Percentiles rank a stretch among this genome's conserved stretches.
These are phyloP conservation scores for Pheosia gnoma DNA, from an alignment of 2,888 invertebrate species.

Conservation along the genomic window DNA sequence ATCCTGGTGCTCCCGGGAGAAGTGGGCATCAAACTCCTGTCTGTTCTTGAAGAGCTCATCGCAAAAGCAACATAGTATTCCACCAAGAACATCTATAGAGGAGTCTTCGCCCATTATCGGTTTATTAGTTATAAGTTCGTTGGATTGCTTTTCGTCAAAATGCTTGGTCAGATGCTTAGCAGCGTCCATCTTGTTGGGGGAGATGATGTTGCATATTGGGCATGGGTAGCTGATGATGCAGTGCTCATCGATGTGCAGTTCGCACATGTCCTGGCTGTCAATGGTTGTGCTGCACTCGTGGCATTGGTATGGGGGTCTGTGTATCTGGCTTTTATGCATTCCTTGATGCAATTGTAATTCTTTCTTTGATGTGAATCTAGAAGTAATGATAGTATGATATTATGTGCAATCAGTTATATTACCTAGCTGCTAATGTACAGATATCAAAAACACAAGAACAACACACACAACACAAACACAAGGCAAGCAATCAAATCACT, in stretches of 20 bases:
- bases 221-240: constrained; percentile 61
- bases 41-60: constrained; percentile 76
- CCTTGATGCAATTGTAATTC: constrained; percentile 65
- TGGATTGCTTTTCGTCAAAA: constrained; percentile 54
- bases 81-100: constrained; percentile 67
- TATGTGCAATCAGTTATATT: too few relatives aligned
- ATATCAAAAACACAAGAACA: too few relatives aligned
- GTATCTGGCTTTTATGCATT: constrained; percentile 57
- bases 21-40: constrained; percentile 81
- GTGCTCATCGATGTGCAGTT: constrained; percentile 67
- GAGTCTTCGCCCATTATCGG: constrained; percentile 64
- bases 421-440: too few relatives aligned
- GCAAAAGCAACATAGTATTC: constrained; percentile 82
- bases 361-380: constrained; percentile 65
- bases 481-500: too few relatives aligned
- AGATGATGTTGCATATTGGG: constrained; percentile 64
- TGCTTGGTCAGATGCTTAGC: constrained; percentile 64
- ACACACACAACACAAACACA: too few relatives aligned
- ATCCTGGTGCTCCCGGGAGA: constrained; percentile 67
- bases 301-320: constrained; percentile 65
- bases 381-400: constrained; percentile 18
- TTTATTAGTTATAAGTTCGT: constrained; percentile 25
- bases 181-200: constrained; percentile 51
- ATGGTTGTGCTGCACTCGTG: constrained; percentile 56
- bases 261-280: constrained; percentile 57